Conservation (phyloP, 2,888 invertebrate species). For the Drosophila acutilabella region DNA sequence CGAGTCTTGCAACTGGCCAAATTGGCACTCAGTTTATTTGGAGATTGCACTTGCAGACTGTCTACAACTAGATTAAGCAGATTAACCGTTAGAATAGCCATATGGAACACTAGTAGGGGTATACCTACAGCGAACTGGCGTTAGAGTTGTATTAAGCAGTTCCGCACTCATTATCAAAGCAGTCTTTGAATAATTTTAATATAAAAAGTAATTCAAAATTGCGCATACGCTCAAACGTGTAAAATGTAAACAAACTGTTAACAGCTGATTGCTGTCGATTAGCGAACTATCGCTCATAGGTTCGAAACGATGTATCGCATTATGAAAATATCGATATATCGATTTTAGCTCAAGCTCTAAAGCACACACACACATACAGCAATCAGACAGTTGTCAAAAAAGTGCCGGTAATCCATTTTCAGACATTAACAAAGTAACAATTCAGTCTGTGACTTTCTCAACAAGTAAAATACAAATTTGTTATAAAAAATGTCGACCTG, state of each 20-base stretch:
- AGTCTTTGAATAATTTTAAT: background rate
- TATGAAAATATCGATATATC: constrained; percentile 10
- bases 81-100: background rate
- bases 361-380: background rate
- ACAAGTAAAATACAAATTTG: constrained; percentile 3
- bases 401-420: constrained; percentile 68
- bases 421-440: constrained; percentile 35
- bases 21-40: constrained; percentile 58
- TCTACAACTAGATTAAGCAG: constrained; percentile 68
- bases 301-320: too few species aligned
- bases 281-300: too few species aligned
- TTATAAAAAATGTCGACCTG: constrained; percentile 76
- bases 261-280: constrained; percentile 4
- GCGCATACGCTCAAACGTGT: too few species aligned
- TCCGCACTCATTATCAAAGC: constrained; percentile 13
- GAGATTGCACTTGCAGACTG: constrained; percentile 56
- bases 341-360: background rate
- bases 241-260: too few species aligned
- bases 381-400: constrained; percentile 44
- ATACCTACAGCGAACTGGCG: constrained; percentile 78
- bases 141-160: constrained; percentile 51
- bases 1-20: constrained; percentile 66
- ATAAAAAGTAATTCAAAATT: background rate
- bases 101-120: too few species aligned
- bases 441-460: constrained; percentile 34